Evolutionary conservation across 2,888 invertebrate species (phyloP), one percentile per base, ranked within the genome.

Genomic region (Entomobrya multifasciata): DNA sequence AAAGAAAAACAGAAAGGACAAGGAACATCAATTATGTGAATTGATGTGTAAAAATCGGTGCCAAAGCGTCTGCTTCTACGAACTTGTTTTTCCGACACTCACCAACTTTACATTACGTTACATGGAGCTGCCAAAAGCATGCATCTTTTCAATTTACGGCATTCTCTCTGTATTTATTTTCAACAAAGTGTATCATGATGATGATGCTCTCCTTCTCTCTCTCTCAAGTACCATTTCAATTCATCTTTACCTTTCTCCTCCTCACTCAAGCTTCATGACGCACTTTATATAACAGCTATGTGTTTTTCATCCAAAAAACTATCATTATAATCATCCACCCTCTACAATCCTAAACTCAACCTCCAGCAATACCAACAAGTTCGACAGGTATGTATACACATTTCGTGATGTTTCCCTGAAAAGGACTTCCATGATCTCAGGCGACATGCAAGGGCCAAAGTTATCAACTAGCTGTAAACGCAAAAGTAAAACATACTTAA

Each of bases 11-110:
- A 36, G 36, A 36, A 8, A 36, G 30, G 27, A 70, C 20, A 70
- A 25, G 13, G 11, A 15, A n/a, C 52, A 52, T n/a, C n/a, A n/a
- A 52, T 52, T 52, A 52, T n/a, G 52, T 52, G 17, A 10, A 52
- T n/a, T 52, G 52, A 15, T 65, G 27, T n/a, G 36, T 30, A 65
- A 65, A 30, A 65, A 27, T 11, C 17, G 70, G 74, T 52, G 74
- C 74, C 74, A 74, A 6, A 25, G 6, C 52, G 74, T 74, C 74
- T 74, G n/a, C 52, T 36, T 6, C 57, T 52, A 17, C 52, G n/a
- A 36, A 44, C 41, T 65, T 11, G 4, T 22, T 22, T 15, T 36
- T 4, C 36, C 36, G 36, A 36, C 36, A 36, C 36, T 36, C 36
- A 36, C 36, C 8, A 4, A 36, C 36, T 36, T 8, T 8, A 6